Evolutionary conservation across 1,140 invertebrate genomes (phyloP), one percentile per base, ranked within the genome.

Genomic region (Ips nitidus): DNA sequence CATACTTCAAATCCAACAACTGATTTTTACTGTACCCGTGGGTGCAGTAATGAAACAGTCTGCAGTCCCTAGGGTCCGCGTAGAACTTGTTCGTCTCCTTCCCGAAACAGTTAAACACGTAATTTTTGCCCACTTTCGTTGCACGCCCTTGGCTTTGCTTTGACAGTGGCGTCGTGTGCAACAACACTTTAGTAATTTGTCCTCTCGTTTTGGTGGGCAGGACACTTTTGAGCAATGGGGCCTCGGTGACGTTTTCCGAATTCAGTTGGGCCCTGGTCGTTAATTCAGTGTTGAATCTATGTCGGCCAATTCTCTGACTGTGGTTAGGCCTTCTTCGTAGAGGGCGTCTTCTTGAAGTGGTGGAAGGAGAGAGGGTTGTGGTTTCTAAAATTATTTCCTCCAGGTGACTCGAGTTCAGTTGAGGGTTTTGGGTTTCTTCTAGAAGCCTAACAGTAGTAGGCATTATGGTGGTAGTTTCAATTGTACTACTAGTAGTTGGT

Each of bases 31-130:
- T 83, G 71, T 86, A 87, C 2, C 86, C 86, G 38, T 82, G 81
- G 2, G 85, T 86, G 72, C 86, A 87, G 61, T 86, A 87, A 72
- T 87, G 86, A 64, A 87, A 87, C 41, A 87, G 73, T 59, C 85
- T 79, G 71, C 86, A 87, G 71, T 87, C 85, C 68, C 83, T 81
- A 39, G 79, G 77, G 73, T 87, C 86, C 1, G 84, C 82, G 62
- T 86, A 86, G 77, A 86, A 87, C 62, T 81, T 81, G 70, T 87
- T 82, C 71, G 85, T 78, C 61, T 84, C 78, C 72, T 82, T 85
- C 45, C 84, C 82, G 41, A 85, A 77, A 71, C 86, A 87, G 69
- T 84, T 86, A 74, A 87, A 87, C 22, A 76, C 70, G 50, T 73
- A 79, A 22, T 72, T 59, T 52, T 71, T 75, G 36, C 58, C 55